These are phyloP conservation scores for Drosophila grimshawi DNA, from an alignment of 1,140 invertebrate species.

Conservation along the genomic window DNA sequence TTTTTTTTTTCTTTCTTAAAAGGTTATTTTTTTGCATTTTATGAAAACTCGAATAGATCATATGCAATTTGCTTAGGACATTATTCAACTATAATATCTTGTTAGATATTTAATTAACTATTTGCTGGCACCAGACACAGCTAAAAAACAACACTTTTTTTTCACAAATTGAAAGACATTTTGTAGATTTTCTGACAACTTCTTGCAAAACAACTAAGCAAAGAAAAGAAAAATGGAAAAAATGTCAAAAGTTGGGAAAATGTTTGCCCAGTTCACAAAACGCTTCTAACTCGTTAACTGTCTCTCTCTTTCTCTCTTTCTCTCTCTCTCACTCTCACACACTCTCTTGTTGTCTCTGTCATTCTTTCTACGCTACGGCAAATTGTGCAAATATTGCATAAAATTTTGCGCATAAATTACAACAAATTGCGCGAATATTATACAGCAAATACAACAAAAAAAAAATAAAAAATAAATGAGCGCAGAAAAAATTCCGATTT, in stretches of 20 bases:
- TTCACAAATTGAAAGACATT: too few relatives aligned
- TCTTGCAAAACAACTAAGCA: too few relatives aligned
- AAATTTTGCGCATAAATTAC: constrained; percentile 68
- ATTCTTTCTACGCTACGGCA: constrained; percentile 13
- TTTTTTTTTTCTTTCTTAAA: too few relatives aligned
- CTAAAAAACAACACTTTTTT: too few relatives aligned
- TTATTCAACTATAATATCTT: too few relatives aligned
- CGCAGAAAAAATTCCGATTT: constrained; percentile 31
- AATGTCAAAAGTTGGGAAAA: background rate
- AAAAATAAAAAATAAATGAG: background rate
- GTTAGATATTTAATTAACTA: too few relatives aligned
- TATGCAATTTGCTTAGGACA: too few relatives aligned
- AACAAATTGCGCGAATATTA: constrained; percentile 56
- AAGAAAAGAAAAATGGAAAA: background rate
- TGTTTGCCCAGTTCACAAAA: constrained; percentile 6
- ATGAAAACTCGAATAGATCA: too few relatives aligned
- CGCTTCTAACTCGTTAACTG: background rate
- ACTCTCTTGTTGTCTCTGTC: background rate
- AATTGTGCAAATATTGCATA: constrained; percentile 53
- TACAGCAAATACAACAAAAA: constrained; percentile 4
- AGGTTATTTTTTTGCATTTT: too few relatives aligned
- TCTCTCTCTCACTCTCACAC: background rate
- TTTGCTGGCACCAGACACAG: too few relatives aligned
- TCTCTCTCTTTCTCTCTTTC: background rate
- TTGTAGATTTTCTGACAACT: too few relatives aligned